A percentile compares a stretch with the other conserved stretches of the same genome.
These are phyloP conservation scores for Lymantria dispar DNA, from an alignment of 2,888 invertebrate genomes.

Conservation along the genomic window DNA sequence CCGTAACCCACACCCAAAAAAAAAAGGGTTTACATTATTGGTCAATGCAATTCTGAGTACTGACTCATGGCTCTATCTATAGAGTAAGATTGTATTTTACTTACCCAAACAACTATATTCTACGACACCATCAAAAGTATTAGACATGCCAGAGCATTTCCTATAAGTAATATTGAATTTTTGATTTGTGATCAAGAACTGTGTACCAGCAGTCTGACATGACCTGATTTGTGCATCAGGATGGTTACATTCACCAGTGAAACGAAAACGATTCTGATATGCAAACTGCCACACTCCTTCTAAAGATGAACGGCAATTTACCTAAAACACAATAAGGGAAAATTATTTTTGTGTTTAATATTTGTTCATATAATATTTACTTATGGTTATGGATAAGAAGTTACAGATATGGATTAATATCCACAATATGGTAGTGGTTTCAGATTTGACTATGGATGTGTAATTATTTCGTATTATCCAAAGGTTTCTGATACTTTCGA, in stretches of 20 bases:
- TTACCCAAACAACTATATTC: conserved; percentile 94
- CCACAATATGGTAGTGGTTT: too few relatives aligned
- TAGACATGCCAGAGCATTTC: conserved; percentile 94
- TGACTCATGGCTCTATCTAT: too few relatives aligned
- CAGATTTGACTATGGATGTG: too few relatives aligned
- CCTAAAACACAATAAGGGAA: conserved; percentile 61
- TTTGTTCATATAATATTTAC: too few relatives aligned
- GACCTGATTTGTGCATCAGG: conserved; percentile 95
- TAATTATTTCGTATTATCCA: too few relatives aligned
- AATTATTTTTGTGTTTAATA: too few relatives aligned
- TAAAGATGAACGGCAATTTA: conserved; percentile 95
- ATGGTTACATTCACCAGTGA: conserved; percentile 95
- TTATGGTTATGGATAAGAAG: too few relatives aligned
- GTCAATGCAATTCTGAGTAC: too few relatives aligned
- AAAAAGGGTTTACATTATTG: too few relatives aligned
- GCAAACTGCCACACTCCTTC: conserved; percentile 99
- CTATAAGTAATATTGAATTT: conserved; percentile 97
- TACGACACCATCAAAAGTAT: conserved; percentile 94
- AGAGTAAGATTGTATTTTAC: conserved; percentile 7
- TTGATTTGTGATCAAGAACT: conserved; percentile 97
- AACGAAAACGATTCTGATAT: conserved; percentile 94
- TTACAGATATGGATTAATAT: too few relatives aligned
- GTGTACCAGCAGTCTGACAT: conserved; percentile 97
- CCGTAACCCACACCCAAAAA: too few relatives aligned
- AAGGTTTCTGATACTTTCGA: too few relatives aligned